Conservation (phyloP, 2,113 vertebrate species). For the Jacana jacana region DNA sequence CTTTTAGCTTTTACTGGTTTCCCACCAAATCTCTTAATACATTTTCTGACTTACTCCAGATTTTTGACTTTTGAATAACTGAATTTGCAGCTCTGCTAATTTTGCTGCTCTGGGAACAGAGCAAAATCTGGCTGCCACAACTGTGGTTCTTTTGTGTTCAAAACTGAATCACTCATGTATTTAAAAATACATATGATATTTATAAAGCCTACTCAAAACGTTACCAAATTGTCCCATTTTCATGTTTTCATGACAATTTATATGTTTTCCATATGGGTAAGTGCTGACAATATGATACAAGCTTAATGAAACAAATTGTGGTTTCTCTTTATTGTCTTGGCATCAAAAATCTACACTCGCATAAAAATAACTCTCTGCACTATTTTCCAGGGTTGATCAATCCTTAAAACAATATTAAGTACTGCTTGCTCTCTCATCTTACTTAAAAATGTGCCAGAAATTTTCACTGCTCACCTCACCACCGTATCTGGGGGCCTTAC, state of each 20-base stretch:
- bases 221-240: slow-evolving; percentile 75
- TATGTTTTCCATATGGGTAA: slow-evolving; percentile 80
- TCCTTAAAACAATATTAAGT: slow-evolving; percentile 32
- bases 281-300: slow-evolving; percentile 72
- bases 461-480: background rate
- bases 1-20: slow-evolving; percentile 41
- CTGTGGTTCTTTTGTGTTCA: slow-evolving; percentile 56
- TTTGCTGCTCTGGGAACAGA: slow-evolving; percentile 33
- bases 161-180: slow-evolving; percentile 68
- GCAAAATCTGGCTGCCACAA: slow-evolving; percentile 60
- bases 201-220: slow-evolving; percentile 72
- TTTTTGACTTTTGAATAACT: slow-evolving; percentile 25
- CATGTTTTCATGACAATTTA: slow-evolving; percentile 78
- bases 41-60: slow-evolving; percentile 15
- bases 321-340: slow-evolving; percentile 69
- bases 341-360: slow-evolving; percentile 68
- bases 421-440: background rate
- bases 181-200: slow-evolving; percentile 76
- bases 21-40: slow-evolving; percentile 5
- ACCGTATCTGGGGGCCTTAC: background rate
- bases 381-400: slow-evolving; percentile 39
- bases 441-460: background rate
- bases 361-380: slow-evolving; percentile 60
- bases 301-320: slow-evolving; percentile 64
- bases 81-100: slow-evolving; percentile 43